Evolutionary conservation across 2,113 vertebrate species (phyloP).

Genomic region (Tragelaphus scriptus): DNA sequence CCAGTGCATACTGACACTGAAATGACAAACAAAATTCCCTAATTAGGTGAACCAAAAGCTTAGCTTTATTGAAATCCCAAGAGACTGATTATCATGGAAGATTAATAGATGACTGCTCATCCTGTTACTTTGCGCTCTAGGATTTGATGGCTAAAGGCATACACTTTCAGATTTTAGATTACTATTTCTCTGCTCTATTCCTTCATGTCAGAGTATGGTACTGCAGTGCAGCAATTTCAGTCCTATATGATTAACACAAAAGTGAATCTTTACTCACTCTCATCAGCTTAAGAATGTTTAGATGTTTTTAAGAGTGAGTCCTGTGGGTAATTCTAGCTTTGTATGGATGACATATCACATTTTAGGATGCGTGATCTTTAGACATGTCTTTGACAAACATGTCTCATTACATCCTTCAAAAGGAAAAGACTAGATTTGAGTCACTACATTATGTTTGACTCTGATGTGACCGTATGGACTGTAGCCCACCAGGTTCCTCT

Average conservation of each 20-base stretch:
- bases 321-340: neutral
- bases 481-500: neutral
- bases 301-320: neutral
- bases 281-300: neutral
- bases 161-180: neutral
- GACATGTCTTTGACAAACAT: neutral
- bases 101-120: neutral
- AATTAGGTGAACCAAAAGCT: neutral
- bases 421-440: neutral
- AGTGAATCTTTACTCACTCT: neutral
- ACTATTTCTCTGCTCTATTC: neutral
- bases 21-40: neutral
- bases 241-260: too few species aligned
- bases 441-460: neutral
- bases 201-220: neutral
- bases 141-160: neutral
- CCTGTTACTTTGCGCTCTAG: neutral
- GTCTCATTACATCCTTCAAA: neutral
- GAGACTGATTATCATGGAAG: neutral
- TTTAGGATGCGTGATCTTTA: neutral
- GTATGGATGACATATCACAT: neutral
- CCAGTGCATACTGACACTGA: neutral
- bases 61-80: neutral
- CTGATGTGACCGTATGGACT: neutral
- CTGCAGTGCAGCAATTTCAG: neutral